Conservation (phyloP, 2,888 invertebrate species). For the Lymantria monacha region DNA sequence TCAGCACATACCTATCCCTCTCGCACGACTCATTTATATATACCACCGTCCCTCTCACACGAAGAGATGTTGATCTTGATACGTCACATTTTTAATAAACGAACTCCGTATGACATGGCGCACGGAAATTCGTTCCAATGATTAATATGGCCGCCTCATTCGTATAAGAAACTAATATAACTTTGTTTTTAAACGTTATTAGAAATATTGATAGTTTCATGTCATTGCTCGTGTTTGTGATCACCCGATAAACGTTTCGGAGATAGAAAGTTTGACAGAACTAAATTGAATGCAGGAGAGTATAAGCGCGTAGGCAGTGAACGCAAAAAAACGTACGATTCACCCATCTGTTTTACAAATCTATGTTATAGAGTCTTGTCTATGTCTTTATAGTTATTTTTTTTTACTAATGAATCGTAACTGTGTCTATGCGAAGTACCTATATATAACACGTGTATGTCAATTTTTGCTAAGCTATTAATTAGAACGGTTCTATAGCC, state of each 20-base stretch:
- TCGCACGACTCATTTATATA: slow-evolving; percentile 47
- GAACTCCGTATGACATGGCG: slow-evolving; percentile 79
- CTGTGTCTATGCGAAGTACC: slow-evolving; percentile 15
- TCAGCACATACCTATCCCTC: slow-evolving; percentile 69
- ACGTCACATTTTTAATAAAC: slow-evolving; percentile 83
- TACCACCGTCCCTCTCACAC: slow-evolving; percentile 59
- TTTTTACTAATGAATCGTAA: slow-evolving; percentile 19
- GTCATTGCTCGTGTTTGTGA: slow-evolving; percentile 78
- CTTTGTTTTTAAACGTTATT: slow-evolving; percentile 80
- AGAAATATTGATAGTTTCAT: slow-evolving; percentile 82
- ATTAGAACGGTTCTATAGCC: slow-evolving; percentile 54
- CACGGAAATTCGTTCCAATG: slow-evolving; percentile 80
- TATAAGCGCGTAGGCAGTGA: slow-evolving; percentile 57
- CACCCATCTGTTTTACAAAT: slow-evolving; percentile 50
- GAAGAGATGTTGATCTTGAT: slow-evolving; percentile 81
- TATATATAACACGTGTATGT: slow-evolving; percentile 24
- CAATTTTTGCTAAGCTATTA: slow-evolving; percentile 58
- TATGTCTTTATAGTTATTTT: slow-evolving; percentile 35
- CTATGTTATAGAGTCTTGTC: slow-evolving; percentile 30
- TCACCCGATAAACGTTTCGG: slow-evolving; percentile 71
- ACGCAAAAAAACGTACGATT: slow-evolving; percentile 51
- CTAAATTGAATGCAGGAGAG: slow-evolving; percentile 64
- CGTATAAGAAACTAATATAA: slow-evolving; percentile 73
- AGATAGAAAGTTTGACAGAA: slow-evolving; percentile 75
- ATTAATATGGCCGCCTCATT: slow-evolving; percentile 76